Conservation (phyloP, 2,797 vertebrate genomes). For the Pterois miles region DNA sequence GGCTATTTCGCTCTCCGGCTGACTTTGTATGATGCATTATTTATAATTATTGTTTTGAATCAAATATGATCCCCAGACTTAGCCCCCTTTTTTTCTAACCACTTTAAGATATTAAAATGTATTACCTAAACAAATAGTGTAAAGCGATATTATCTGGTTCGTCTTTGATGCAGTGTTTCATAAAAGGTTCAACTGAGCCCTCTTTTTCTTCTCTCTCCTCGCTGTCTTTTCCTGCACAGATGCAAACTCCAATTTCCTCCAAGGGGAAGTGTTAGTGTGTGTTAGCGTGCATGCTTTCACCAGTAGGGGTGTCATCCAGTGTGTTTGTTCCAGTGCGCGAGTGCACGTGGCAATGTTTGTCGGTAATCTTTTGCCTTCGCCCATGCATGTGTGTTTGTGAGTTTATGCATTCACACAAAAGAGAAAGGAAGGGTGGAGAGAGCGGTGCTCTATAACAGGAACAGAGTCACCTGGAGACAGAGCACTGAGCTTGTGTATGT, state of each 20-base stretch:
- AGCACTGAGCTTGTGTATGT: slow-evolving; percentile 28
- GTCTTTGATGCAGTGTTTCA: slow-evolving; percentile 47
- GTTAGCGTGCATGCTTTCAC: slow-evolving; percentile 30
- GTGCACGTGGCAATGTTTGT: slow-evolving; percentile 28
- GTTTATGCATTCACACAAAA: slow-evolving; percentile 53
- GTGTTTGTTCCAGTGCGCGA: slow-evolving; percentile 33
- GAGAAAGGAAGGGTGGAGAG: slow-evolving; percentile 36
- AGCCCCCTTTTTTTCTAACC: neutral
- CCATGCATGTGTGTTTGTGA: neutral
- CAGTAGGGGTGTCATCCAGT: slow-evolving; percentile 27
- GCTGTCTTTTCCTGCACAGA: slow-evolving; percentile 25
- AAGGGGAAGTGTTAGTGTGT: slow-evolving; percentile 35
- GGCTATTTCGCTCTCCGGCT: slow-evolving; percentile 7
- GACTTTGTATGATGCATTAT: slow-evolving; percentile 32
- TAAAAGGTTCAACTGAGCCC: slow-evolving; percentile 27
- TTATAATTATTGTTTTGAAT: slow-evolving; percentile 26
- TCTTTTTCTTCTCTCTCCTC: slow-evolving; percentile 10
- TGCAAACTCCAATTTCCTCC: slow-evolving; percentile 45
- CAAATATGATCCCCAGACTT: slow-evolving; percentile 20
- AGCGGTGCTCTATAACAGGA: slow-evolving; percentile 64
- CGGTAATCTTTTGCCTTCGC: slow-evolving; percentile 30
- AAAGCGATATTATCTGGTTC: slow-evolving; percentile 31
- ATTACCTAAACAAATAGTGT: slow-evolving; percentile 47
- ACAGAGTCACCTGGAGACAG: slow-evolving; percentile 72
- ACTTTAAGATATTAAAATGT: slow-evolving; percentile 25